Percentiles rank a stretch among this genome's conserved stretches.
These are phyloP conservation scores for Chroicocephalus ridibundus DNA, from an alignment of 2,113 vertebrate genomes.

Conservation along the genomic window DNA sequence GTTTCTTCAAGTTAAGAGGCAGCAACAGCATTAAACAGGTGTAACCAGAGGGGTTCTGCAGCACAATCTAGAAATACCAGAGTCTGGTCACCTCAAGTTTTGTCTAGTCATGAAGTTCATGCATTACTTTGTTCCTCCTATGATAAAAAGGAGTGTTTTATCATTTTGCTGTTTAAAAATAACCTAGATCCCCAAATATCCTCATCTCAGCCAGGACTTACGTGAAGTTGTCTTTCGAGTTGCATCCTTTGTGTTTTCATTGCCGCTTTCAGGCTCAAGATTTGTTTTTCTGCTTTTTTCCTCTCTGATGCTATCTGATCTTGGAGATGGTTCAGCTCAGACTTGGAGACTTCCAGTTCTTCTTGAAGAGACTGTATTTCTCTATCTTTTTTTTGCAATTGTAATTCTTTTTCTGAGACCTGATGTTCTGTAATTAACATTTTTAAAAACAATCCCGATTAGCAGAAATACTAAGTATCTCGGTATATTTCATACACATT, in stretches of 20 bases:
- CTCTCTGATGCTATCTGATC: constrained; percentile 70
- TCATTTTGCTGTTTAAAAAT: not conserved
- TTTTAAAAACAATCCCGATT: not conserved
- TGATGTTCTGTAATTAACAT: constrained; percentile 68
- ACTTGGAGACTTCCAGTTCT: constrained; percentile 63
- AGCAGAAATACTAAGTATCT: not conserved
- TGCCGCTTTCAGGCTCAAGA: constrained; percentile 66
- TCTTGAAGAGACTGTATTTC: constrained; percentile 68
- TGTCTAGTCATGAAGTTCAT: not conserved
- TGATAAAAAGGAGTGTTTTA: not conserved
- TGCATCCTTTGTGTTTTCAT: constrained; percentile 60
- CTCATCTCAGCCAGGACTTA: constrained; percentile 17
- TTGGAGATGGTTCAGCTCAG: constrained; percentile 66
- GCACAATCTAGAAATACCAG: not conserved
- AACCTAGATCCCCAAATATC: not conserved
- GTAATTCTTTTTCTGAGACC: constrained; percentile 71
- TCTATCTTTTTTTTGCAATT: constrained; percentile 52
- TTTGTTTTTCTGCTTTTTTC: constrained; percentile 69
- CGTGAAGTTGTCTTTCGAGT: constrained; percentile 70
- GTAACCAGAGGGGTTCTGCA: not conserved
- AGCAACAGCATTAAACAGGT: not conserved
- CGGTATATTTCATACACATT: not conserved
- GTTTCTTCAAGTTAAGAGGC: not conserved
- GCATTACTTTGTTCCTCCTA: not conserved
- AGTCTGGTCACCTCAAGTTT: not conserved